Conservation (phyloP, 2,888 invertebrate species). For the Gisinianus flammeolus region DNA sequence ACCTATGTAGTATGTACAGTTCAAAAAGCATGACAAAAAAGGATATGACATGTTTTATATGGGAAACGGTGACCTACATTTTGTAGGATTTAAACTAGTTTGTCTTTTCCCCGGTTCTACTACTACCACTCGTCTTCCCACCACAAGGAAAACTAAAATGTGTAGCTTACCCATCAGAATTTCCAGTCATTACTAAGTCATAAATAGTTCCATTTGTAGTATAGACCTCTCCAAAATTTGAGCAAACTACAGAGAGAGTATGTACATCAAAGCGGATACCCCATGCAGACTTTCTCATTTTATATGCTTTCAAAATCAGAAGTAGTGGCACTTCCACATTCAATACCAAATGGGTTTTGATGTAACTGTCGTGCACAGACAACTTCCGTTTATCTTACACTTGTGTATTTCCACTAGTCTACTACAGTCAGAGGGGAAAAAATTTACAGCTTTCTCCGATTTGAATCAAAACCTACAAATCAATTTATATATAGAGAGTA, state of each 20-base stretch:
- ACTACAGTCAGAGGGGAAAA: not conserved
- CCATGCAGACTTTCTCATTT: not conserved
- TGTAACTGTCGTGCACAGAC: conserved; percentile 26
- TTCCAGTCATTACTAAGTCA: not conserved
- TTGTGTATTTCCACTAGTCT: not conserved
- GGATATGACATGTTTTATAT: no score
- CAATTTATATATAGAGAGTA: no score
- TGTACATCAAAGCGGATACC: no score
- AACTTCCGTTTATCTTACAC: conserved; percentile 13
- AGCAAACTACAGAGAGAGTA: not conserved
- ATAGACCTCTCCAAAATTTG: not conserved
- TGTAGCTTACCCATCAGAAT: no score
- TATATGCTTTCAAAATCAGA: not conserved
- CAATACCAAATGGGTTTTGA: conserved; percentile 9
- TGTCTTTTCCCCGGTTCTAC: no score
- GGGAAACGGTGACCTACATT: no score
- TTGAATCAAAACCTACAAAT: not conserved
- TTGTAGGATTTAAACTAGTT: no score
- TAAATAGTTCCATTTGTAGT: not conserved
- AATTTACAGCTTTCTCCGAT: not conserved
- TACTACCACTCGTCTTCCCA: no score
- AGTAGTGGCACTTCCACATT: not conserved
- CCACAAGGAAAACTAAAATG: no score
- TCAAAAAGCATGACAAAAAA: no score
- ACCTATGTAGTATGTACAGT: no score